Percentiles rank a stretch among this genome's conserved stretches.
phyloP scores from a whole-genome alignment of 2,888 invertebrate species.

The Ashinkailepas kermadecensis region DNA sequence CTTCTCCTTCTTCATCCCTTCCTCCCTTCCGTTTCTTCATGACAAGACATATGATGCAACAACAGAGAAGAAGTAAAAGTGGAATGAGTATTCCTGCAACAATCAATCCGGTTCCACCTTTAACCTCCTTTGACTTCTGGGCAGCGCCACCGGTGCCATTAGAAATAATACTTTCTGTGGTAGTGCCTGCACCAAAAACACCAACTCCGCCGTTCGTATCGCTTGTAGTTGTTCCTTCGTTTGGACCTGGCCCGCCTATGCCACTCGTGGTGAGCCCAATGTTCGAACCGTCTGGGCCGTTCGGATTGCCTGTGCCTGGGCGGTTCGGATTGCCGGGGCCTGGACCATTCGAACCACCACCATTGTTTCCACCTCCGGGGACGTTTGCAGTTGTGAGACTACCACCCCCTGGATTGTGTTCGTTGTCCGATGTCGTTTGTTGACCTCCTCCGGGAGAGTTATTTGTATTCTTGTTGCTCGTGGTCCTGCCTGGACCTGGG shows the following conservation, averaged over 20 bases:
- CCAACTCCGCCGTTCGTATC: background rate
- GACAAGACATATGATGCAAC: background rate
- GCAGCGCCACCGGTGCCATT: background rate
- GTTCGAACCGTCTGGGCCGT: background rate
- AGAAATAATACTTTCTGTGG: background rate
- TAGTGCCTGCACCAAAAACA: background rate
- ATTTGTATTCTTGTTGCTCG: too few relatives aligned
- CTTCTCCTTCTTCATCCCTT: background rate
- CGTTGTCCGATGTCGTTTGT: too few relatives aligned
- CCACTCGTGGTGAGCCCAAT: background rate
- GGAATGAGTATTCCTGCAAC: background rate
- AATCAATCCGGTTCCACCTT: background rate
- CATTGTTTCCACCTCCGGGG: background rate
- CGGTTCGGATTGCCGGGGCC: background rate
- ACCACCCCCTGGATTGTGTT: too few relatives aligned
- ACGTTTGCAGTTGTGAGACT: too few relatives aligned
- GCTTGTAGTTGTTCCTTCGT: too few relatives aligned
- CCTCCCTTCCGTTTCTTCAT: background rate
- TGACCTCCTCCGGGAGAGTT: too few relatives aligned
- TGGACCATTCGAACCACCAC: background rate
- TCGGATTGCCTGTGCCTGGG: background rate
- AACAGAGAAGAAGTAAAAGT: background rate
- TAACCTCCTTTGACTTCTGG: background rate
- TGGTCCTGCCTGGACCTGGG: too few relatives aligned
- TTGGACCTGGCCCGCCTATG: background rate